Conservation (phyloP, 2,888 invertebrate species). For the Ophonus ardosiacus region DNA sequence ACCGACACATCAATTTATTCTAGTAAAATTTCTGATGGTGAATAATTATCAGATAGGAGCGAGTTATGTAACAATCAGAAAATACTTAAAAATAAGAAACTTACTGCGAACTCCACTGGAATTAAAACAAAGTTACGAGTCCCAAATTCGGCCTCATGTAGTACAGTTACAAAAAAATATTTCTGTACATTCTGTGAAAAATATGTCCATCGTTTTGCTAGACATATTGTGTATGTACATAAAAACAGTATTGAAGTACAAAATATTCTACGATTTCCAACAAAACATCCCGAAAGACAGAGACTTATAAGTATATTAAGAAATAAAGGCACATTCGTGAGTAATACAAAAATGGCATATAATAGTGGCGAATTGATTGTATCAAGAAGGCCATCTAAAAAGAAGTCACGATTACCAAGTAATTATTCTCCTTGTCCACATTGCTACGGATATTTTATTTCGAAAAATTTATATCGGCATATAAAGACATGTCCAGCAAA, state of each 20-base stretch:
- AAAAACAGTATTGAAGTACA: background rate
- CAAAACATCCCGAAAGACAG: slow-evolving; percentile 48
- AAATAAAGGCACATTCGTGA: slow-evolving; percentile 58
- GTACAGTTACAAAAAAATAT: background rate
- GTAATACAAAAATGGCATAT: slow-evolving; percentile 46
- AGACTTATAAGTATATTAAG: slow-evolving; percentile 50
- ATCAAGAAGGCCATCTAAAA: slow-evolving; percentile 28
- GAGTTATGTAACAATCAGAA: background rate
- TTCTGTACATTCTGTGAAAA: background rate
- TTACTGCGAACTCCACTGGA: background rate
- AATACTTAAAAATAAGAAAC: background rate
- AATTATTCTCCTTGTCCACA: slow-evolving; percentile 25
- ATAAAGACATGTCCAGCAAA: background rate
- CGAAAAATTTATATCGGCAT: slow-evolving; percentile 26
- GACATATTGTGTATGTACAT: background rate
- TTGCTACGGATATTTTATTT: background rate
- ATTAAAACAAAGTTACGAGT: background rate
- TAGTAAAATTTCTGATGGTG: background rate
- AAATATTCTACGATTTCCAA: slow-evolving; percentile 11
- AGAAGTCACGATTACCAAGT: background rate
- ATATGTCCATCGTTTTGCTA: background rate
- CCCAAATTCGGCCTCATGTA: background rate
- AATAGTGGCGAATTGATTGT: slow-evolving; percentile 61
- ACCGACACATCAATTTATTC: background rate
- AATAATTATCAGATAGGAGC: background rate